Conservation (phyloP, 2,797 vertebrate species). For the Tadarida brasiliensis region DNA sequence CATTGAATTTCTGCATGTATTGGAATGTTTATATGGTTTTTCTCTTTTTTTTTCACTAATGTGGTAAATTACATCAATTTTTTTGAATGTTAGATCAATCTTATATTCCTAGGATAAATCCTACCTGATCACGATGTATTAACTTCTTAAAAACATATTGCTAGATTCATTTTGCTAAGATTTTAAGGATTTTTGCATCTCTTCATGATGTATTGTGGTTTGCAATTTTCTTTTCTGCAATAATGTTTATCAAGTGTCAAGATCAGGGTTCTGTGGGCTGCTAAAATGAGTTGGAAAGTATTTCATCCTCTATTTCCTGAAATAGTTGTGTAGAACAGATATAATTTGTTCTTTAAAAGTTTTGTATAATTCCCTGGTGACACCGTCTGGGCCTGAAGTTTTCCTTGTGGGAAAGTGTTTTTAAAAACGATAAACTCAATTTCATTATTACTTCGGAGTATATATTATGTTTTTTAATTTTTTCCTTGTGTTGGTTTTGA, state of each 20-base stretch:
- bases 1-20: background rate
- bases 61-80: background rate
- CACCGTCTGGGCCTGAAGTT: background rate
- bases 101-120: background rate
- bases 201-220: background rate
- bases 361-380: background rate
- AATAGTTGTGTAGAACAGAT: background rate
- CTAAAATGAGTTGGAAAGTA: background rate
- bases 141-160: slow-evolving; percentile 10
- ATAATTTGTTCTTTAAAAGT: background rate
- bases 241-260: background rate
- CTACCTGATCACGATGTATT: background rate
- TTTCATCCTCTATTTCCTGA: background rate
- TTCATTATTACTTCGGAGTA: background rate
- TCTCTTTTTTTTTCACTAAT: background rate
- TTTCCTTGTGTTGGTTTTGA: background rate
- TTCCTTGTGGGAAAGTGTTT: background rate
- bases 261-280: background rate
- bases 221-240: background rate
- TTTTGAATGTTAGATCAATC: slow-evolving; percentile 40
- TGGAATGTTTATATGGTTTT: background rate
- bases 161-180: background rate
- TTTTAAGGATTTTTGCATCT: background rate
- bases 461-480: background rate
- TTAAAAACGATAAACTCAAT: background rate